A percentile compares a stretch with the other conserved stretches of the same genome.
These are phyloP conservation scores for Rhinophrynus dorsalis DNA, from an alignment of 2,797 vertebrate genomes.

Conservation along the genomic window DNA sequence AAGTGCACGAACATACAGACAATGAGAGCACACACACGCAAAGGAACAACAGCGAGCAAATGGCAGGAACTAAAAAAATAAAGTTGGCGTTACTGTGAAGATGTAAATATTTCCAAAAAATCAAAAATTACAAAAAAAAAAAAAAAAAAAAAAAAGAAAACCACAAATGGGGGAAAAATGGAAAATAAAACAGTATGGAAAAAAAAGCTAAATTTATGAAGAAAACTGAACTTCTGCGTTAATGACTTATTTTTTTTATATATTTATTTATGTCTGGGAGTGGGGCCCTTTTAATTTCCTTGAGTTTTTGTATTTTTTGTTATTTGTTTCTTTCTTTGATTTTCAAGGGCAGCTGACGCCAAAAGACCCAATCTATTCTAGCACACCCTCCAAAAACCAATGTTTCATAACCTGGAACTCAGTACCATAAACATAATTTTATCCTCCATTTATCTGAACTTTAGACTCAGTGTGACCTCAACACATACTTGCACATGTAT, in stretches of 20 bases:
- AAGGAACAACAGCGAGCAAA: conserved; percentile 7
- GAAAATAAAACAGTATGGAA: conserved; percentile 22
- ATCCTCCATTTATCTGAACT: neutral
- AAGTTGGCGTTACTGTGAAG: conserved; percentile 49
- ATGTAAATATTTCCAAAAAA: conserved; percentile 52
- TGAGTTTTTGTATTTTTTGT: conserved; percentile 2
- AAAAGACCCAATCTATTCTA: conserved; percentile 18
- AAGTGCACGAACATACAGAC: conserved; percentile 38
- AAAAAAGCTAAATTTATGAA: conserved; percentile 43
- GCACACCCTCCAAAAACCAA: neutral
- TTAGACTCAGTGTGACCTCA: neutral
- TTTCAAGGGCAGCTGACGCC: conserved; percentile 21
- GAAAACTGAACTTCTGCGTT: conserved; percentile 33
- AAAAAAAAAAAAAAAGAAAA: conserved; percentile 35
- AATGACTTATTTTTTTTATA: conserved; percentile 30
- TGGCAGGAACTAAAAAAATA: conserved; percentile 23
- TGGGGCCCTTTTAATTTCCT: conserved; percentile 33
- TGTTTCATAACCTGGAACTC: neutral
- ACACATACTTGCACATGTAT: conserved; percentile 20
- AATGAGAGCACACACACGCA: conserved; percentile 37
- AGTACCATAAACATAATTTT: too few relatives aligned
- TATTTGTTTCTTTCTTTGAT: neutral
- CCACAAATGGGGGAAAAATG: conserved; percentile 29
- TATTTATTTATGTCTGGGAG: conserved; percentile 38
- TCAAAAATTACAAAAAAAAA: conserved; percentile 43